Conservation (phyloP, 2,797 vertebrate genomes). For the Pogoniulus pusillus region DNA sequence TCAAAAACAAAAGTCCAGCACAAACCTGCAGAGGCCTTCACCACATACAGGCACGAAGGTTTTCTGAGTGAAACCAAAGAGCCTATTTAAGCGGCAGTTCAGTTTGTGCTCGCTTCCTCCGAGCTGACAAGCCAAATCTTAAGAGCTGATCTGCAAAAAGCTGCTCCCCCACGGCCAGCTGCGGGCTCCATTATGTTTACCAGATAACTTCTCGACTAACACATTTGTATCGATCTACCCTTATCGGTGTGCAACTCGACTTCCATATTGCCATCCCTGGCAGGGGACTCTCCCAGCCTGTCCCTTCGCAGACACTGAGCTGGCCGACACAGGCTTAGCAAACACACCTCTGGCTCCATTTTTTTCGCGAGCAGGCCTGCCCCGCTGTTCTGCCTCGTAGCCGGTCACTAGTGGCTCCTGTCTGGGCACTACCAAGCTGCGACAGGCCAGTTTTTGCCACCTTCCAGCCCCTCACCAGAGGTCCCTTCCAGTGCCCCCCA, state of each 20-base stretch:
- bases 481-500: not conserved
- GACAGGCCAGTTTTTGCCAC: not conserved
- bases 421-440: not conserved
- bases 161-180: not conserved
- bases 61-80: not conserved
- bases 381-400: not conserved
- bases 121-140: constrained; percentile 28
- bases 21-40: not conserved
- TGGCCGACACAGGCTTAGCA: not conserved
- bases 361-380: constrained; percentile 2
- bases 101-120: not conserved
- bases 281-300: constrained; percentile 36
- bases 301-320: constrained; percentile 15
- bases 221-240: constrained; percentile 28
- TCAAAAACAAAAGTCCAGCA: not conserved
- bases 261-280: constrained; percentile 56
- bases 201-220: constrained; percentile 46
- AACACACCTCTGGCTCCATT: constrained; percentile 53
- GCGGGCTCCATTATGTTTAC: constrained; percentile 43
- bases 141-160: constrained; percentile 18
- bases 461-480: not conserved
- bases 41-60: not conserved
- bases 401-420: not conserved
- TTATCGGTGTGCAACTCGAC: constrained; percentile 42
- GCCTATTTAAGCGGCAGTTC: not conserved